A percentile compares a stretch with the other conserved stretches of the same genome.
phyloP scores from a whole-genome alignment of 2,113 vertebrate genomes.

The Bos javanicus region DNA sequence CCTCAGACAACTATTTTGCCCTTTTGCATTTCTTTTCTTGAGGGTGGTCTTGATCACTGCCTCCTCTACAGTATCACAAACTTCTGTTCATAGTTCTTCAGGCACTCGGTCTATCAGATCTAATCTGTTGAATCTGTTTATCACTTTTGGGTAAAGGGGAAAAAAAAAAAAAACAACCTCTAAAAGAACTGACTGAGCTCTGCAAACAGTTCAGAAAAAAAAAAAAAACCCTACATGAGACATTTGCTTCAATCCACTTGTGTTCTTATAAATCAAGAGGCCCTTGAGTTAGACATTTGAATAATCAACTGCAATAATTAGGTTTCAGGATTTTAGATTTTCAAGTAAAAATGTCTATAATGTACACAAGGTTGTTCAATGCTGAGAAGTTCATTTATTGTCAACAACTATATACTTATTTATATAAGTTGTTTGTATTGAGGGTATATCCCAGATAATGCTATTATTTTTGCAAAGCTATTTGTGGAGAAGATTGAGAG shows the following conservation, averaged over 20 bases:
- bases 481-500: neutral
- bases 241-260: neutral
- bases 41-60: neutral
- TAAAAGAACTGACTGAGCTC: neutral
- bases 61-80: neutral
- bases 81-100: neutral
- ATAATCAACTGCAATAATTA: neutral
- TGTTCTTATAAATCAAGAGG: neutral
- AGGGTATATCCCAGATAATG: neutral
- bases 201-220: neutral
- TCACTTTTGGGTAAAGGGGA: neutral
- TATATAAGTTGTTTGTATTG: neutral
- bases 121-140: neutral
- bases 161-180: neutral
- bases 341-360: neutral
- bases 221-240: rapidly evolving
- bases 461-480: neutral
- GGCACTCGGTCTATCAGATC: neutral
- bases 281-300: neutral
- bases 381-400: neutral
- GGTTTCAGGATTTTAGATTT: neutral
- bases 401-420: neutral
- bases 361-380: neutral
- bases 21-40: neutral
- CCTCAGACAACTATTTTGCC: neutral